Evolutionary conservation across 2,113 vertebrate species (phyloP).

Genomic region (Corythornis vintsioides): DNA sequence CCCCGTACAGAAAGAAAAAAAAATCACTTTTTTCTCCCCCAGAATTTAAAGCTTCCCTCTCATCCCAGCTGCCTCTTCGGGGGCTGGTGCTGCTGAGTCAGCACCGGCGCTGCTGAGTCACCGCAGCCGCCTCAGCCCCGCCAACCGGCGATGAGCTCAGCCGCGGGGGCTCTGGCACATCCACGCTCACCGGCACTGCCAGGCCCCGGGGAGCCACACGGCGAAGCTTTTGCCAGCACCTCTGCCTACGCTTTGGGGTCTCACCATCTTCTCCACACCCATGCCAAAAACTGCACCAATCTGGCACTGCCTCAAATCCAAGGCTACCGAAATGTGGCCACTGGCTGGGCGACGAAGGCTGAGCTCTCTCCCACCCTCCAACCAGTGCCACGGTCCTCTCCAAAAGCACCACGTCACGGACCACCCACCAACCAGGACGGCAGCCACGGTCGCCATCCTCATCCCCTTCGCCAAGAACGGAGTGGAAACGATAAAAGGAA

Average conservation of each 20-base stretch:
- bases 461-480: neutral
- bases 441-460: rapidly evolving
- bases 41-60: neutral
- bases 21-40: neutral
- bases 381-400: rapidly evolving
- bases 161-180: slow-evolving; percentile 17
- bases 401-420: neutral
- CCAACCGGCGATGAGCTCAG: slow-evolving; percentile 42
- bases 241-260: neutral
- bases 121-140: slow-evolving; percentile 10
- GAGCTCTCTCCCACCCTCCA: neutral
- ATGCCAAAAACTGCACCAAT: rapidly evolving
- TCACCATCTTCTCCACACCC: neutral
- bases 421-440: rapidly evolving
- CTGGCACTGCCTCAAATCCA: rapidly evolving
- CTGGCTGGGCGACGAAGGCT: rapidly evolving
- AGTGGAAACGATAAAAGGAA: rapidly evolving
- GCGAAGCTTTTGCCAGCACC: neutral
- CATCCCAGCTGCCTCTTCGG: neutral
- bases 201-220: rapidly evolving
- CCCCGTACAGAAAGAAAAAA: rapidly evolving
- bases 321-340: rapidly evolving
- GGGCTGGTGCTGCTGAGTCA: neutral
- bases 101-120: slow-evolving; percentile 49
- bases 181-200: neutral